Base-by-base conservation (phyloP, 1,140 invertebrate species). In the Lamellibrachia luymesi region DNA sequence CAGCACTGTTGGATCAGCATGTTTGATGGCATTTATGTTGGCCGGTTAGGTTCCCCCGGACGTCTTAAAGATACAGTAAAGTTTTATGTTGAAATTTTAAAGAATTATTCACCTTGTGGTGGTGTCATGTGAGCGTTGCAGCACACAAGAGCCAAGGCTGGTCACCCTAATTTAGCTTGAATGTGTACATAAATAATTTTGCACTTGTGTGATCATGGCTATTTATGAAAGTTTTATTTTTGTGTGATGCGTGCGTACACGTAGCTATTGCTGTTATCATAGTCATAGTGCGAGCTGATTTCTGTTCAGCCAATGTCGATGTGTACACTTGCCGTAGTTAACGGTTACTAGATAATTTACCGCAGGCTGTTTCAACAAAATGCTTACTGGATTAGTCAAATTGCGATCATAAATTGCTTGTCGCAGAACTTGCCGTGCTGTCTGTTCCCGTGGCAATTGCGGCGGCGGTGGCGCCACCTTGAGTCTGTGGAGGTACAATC, bases 191-290 rank as follows among this genome's bases (percentile, higher is more conserved):
- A 80, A 80, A 80, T 80, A 80, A 80, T 80, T 80, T 80, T 80
- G 64, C 64, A 80, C 64, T 80, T 80, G 64, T 80, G 64, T 80
- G 64, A 80, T 80, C 13, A 22, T 80, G 64, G 5, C 64, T 80
- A 80, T 80, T 80, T 80, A 80, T 80, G 64, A 80, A 80, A 80
- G 64, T 80, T 80, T 80, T 80, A 80, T 80, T 80, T 80, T 80
- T 80, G 64, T 80, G 64, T 80, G 64, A 80, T 80, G 64, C 4
- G 13, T 80, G 13, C 64, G 17, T 80, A 80, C 64, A 80, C 64
- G 5, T 80, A 80, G 64, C 64, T 80, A 80, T 80, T 80, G 6
- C 64, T 80, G 64, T 80, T 10, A 80, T 6, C 64, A 22, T 80
- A 80, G 64, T 80, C 17, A 22, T 80, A 80, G 64, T 80, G 64